Conservation (phyloP, 2,888 invertebrate species). For the Platypus cylindrus region DNA sequence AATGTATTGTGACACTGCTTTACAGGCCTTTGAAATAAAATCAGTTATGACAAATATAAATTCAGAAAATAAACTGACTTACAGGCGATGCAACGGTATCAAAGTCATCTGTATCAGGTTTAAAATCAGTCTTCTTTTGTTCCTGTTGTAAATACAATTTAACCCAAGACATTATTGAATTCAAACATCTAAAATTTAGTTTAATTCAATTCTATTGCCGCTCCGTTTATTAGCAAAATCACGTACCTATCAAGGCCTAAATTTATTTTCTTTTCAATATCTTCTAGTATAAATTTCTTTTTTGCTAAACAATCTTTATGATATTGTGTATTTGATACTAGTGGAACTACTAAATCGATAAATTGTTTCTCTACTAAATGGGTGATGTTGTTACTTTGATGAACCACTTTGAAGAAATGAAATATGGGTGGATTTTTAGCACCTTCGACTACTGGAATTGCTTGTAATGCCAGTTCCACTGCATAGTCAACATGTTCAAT, state of each 20-base stretch:
- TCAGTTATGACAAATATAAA: not conserved
- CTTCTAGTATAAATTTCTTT: conserved; percentile 74
- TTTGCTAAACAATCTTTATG: conserved; percentile 81
- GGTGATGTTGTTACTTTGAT: conserved; percentile 86
- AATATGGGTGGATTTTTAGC: conserved; percentile 67
- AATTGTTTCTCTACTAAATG: conserved; percentile 89
- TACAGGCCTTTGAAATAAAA: conserved; percentile 53
- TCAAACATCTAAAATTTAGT: conserved; percentile 49
- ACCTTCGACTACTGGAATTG: conserved; percentile 79
- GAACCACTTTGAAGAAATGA: conserved; percentile 86
- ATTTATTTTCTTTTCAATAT: conserved; percentile 85
- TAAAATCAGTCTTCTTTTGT: conserved; percentile 91
- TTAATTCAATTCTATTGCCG: not conserved
- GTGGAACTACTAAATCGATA: conserved; percentile 75
- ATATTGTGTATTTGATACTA: conserved; percentile 77
- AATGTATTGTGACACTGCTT: conserved; percentile 73
- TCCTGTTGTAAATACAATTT: conserved; percentile 79
- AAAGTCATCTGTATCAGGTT: conserved; percentile 67
- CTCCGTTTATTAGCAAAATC: not conserved
- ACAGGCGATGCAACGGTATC: conserved; percentile 77
- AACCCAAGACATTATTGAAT: conserved; percentile 84
- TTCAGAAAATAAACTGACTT: conserved; percentile 26
- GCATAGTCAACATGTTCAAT: conserved; percentile 95
- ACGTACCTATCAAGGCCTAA: conserved; percentile 63
- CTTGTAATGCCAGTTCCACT: conserved; percentile 80